Evolutionary conservation across 2,888 invertebrate species (phyloP), one percentile per base, ranked within the genome.

Genomic region (Campaea margaritaria): DNA sequence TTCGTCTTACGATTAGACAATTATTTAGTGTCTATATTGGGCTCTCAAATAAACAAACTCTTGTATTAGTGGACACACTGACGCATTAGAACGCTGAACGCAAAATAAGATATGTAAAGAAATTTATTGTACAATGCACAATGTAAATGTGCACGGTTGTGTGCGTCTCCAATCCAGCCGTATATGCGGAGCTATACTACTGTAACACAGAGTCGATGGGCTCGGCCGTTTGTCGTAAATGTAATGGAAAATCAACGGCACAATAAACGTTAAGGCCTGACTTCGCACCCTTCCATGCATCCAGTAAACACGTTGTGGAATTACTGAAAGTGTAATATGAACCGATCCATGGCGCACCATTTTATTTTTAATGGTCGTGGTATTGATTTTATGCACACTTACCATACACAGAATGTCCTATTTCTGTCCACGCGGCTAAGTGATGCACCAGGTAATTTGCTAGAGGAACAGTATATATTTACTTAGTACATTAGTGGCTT

Each of bases 191-290:
- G 13, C n/a, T 51, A 12, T 4, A 9, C 34, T 43, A 51, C 51
- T 51, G 51, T 13, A n/a, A 12, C n/a, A 13, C 16, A n/a, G 10
- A 9, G 11, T 11, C 31, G 31, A 31, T 31, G 13, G 48, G 15
- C 8, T 21, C 68, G 65, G 59, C 55, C 69, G 43, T 64, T 58
- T 65, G 66, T 68, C 65, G 74, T 76, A 71, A 79, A 79, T 76
- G 79, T 79, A 75, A 82, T 76, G 80, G 80, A 80, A 83, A 83
- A 79, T 70, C 73, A 76, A 71, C 70, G 73, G 53, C 60, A 50
- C 52, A 64, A 65, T 66, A 72, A 73, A 75, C 62, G 70, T 59
- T 56, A 34, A 15, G 59, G 54, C 36, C 60, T 48, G 57, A 56
- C 64, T 70, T 67, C 60, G 62, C 58, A 60, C 55, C 47, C 55